Base-by-base conservation (phyloP, 2,113 vertebrate species). In the Larimichthys crocea region DNA sequence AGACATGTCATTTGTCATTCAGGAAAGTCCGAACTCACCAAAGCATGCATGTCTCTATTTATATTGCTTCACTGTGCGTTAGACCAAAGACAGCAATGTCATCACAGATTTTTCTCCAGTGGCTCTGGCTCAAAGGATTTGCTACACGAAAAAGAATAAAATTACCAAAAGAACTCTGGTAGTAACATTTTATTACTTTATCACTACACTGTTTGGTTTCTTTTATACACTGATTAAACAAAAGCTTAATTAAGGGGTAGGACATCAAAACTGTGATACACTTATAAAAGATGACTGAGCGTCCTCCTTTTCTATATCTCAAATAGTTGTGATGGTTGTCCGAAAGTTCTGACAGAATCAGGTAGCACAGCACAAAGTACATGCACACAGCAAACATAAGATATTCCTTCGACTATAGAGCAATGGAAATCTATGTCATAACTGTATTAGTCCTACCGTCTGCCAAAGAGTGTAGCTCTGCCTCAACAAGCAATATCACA, bases 401-500 rank as follows among this genome's bases (percentile, higher is more conserved):
- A 62, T 68, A 66, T 22, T n/a, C 22, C 48, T 72, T 29, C 42
- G 60, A 59, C 26, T 79, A 22, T 12, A 31, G 44, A 70, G 29
- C 31, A 10, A 79, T 82, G 68, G 44, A 42, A 76, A 87, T 80
- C 65, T 61, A 63, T 70, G 66, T 60, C 50, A 65, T 7, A 56
- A 73, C 64, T n/a, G 65, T 19, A 52, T 79, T 61, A 48, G 70
- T 76, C 40, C 19, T 31, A 60, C 31, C 31, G 11, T 79, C 65
- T 86, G 71, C 52, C 61, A 40, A 42, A 16, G 20, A 9, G 17
- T 29, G 49, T n/a, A 77, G 53, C 65, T 87, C 79, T 80, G 68
- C 66, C 35, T 71, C 76, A 85, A 85, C 56, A 86, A 80, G 85
- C 73, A 76, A 62, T 62, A 76, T 83, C 71, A 81, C 71, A 72